Evolutionary conservation across 2,888 invertebrate species (phyloP), one percentile per base, ranked within the genome.

Genomic region (Parnassius glacialis): DNA sequence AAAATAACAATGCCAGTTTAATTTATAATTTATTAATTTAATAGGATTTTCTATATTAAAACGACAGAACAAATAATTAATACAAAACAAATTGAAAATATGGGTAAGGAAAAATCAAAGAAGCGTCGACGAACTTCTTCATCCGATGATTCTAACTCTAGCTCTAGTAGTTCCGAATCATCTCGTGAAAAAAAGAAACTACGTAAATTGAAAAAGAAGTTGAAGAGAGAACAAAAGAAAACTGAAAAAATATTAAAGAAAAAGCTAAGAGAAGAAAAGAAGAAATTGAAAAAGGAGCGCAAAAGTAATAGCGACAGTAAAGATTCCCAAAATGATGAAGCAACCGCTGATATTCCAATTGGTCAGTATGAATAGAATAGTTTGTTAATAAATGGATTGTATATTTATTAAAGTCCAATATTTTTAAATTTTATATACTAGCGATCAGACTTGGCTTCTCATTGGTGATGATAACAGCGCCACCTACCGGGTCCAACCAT

Each of bases 161-260:
- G 82, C 70, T 88, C 90, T 12, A 89, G 87, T 68, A 89, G 85
- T 68, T 84, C 92, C 9, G 85, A 90, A 67, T 83, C 85, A 11
- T 89, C 91, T 0, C 87, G 83, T 60, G 91, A 92, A 69, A 91
- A 90, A 69, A 89, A 83, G 67, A 91, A 90, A 77, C 85, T 92
- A 13, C 92, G 90, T 43, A 93, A 93, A 74, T 81, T 92, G 51
- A 93, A 92, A 73, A 93, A 92, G 73, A 93, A 92, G 75, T 75
- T 93, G 10, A 92, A 86, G 66, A 92, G 88, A 72, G 92, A 93
- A 71, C 90, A 92, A 69, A 90, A 88, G 68, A 92, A 91, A 73
- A 92, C 89, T 50, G 90, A 91, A 64, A 93, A 84, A 69, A 85
- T 90, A 55, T 80, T 92, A 55, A 93, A 91, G 72, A 92, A 87